Evolutionary conservation across 2,113 vertebrate species (phyloP).

Genomic region (Hyla sarda): DNA sequence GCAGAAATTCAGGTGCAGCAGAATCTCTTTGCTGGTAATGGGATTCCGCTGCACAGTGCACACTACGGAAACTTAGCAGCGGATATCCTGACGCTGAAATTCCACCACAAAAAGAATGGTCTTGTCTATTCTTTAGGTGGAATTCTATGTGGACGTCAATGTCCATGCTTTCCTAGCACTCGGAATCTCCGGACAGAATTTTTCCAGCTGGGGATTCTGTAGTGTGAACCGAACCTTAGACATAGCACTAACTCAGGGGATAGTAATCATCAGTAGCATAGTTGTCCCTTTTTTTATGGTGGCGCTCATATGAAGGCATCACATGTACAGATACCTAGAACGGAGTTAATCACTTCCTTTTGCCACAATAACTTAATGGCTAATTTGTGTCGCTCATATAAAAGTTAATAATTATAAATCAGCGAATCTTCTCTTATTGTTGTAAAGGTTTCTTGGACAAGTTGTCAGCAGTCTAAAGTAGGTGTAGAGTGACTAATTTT

Average conservation of each 20-base stretch:
- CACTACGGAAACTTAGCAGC: no score
- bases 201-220: no score
- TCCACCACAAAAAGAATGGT: no score
- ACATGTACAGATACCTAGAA: background rate
- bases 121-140: no score
- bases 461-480: constrained; percentile 30
- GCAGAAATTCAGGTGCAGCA: no score
- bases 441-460: constrained; percentile 36
- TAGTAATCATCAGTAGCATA: background rate
- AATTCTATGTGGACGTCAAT: no score
- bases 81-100: no score
- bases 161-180: no score
- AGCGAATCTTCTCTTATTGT: constrained; percentile 11
- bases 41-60: no score
- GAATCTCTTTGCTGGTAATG: no score
- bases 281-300: background rate
- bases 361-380: background rate
- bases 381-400: constrained; percentile 37
- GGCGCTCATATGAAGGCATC: background rate
- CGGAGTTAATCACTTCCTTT: background rate
- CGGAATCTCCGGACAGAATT: no score
- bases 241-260: background rate
- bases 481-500: background rate
- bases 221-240: background rate
- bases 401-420: constrained; percentile 57